Conservation (phyloP, 2,113 vertebrate species). For the Archocentrus centrarchus region DNA sequence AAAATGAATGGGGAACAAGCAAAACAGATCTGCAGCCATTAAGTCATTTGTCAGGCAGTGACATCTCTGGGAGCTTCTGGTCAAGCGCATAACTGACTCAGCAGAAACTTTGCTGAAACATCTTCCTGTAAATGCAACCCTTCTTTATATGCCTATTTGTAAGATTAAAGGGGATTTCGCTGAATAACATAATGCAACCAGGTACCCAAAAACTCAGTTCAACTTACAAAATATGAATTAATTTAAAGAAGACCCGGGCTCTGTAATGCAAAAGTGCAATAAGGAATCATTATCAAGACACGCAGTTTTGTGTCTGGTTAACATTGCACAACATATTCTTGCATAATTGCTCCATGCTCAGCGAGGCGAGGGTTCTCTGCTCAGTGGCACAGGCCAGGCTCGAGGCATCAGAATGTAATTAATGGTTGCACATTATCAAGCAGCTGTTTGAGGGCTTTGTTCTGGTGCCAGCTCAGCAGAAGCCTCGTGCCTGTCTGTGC, state of each 20-base stretch:
- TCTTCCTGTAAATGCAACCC: neutral
- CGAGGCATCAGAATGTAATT: conserved; percentile 74
- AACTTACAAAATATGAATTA: conserved; percentile 18
- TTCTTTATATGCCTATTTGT: neutral
- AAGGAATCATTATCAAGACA: conserved; percentile 24
- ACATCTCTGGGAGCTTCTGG: conserved; percentile 22
- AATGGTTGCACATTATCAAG: conserved; percentile 75
- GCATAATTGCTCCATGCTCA: conserved; percentile 56
- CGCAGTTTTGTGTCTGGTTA: conserved; percentile 35
- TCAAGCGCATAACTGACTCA: conserved; percentile 19
- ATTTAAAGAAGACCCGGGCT: conserved; percentile 1
- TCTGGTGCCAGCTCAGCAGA: conserved; percentile 64
- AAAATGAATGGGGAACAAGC: conserved; percentile 15
- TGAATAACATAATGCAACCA: conserved; percentile 19
- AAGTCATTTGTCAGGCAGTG: neutral
- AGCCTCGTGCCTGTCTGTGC: conserved; percentile 46
- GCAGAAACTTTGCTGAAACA: neutral
- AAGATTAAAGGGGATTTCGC: neutral
- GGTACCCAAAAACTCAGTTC: conserved; percentile 10
- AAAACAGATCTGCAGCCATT: conserved; percentile 20
- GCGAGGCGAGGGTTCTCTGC: conserved; percentile 35
- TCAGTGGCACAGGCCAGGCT: conserved; percentile 61
- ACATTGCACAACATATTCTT: conserved; percentile 54
- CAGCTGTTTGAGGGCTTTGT: conserved; percentile 75
- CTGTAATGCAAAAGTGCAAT: conserved; percentile 10